phyloP scores from a whole-genome alignment of 2,888 invertebrate genomes.

The Sinodicranocentrus sp. region DNA sequence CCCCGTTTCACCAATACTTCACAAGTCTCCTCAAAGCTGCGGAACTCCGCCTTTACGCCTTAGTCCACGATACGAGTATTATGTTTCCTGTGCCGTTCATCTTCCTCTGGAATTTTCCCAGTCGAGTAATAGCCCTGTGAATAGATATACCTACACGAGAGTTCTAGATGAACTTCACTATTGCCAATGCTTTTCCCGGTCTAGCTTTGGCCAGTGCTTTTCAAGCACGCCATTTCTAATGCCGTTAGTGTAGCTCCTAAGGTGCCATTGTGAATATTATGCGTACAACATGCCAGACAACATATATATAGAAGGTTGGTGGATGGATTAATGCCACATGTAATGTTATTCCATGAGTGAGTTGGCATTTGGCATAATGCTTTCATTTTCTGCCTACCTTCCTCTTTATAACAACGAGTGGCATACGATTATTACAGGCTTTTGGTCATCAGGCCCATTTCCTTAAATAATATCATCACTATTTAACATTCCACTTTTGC shows the following conservation, averaged over 20 bases:
- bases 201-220: no score
- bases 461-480: conserved; percentile 59
- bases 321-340: conserved; percentile 55
- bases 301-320: background rate
- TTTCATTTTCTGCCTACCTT: conserved; percentile 19
- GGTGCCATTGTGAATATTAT: conserved; percentile 53
- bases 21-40: background rate
- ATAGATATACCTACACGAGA: no score
- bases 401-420: background rate
- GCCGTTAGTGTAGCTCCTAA: conserved; percentile 20
- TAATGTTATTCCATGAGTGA: conserved; percentile 24
- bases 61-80: background rate
- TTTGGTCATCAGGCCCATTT: conserved; percentile 64
- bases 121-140: conserved; percentile 17
- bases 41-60: conserved; percentile 44
- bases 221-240: conserved; percentile 10
- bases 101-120: conserved; percentile 26
- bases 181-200: no score
- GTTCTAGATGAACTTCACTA: no score
- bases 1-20: conserved; percentile 43
- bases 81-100: conserved; percentile 42
- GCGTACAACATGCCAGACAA: conserved; percentile 16
- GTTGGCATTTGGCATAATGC: conserved; percentile 58
- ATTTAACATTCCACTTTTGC: conserved; percentile 64
- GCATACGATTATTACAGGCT: conserved; percentile 25